Base-by-base conservation (phyloP, 2,797 vertebrate species). In the Ficedula albicollis region DNA sequence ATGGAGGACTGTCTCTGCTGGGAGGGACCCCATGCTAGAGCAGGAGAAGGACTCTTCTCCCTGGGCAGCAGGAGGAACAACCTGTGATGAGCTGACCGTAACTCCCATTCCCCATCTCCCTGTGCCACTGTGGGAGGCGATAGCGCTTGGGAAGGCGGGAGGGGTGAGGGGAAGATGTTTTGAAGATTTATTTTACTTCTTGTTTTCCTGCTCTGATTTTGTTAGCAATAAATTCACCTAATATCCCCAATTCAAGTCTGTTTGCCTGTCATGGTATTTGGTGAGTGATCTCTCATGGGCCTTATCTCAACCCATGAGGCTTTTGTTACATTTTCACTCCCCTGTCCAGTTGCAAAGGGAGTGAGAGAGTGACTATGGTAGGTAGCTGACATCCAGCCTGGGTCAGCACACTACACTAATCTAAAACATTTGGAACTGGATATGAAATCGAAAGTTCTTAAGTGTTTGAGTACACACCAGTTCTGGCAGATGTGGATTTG, bases 361-460 rank as follows among this genome's bases (percentile, higher is more conserved):
- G 15, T n/a, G 19, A 23, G 18, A n/a, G 22, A 32, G 10, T 52
- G 22, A 38, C 46, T 52, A 52, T 0, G 0, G 29, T 20, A 17
- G 23, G 3, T 13, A 59, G 19, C 23, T 13, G 23, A 14, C 2
- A 5, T 44, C 27, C 15, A 52, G 27, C 13, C 62, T 66, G 22
- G 38, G 22, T 27, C 38, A 43, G 38, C 4, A 15, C 19, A 38
- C 13, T n/a, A 38, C 14, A 59, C 23, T 22, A 27, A 69, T 48
- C 23, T 58, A 82, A 91, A 94, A 43, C 29, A 44, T 79, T 94
- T 86, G 30, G 49, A 93, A 75, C 21, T 46, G 43, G 29, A 27
- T 70, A 66, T 38, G 43, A 76, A 92, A 76, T 62, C 0, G 0
- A 52, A 94, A 90, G 55, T 56, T 86, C 32, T 82, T 72, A 73